Evolutionary conservation across 1,140 invertebrate genomes (phyloP).

Genomic region (Drosophila funebris): DNA sequence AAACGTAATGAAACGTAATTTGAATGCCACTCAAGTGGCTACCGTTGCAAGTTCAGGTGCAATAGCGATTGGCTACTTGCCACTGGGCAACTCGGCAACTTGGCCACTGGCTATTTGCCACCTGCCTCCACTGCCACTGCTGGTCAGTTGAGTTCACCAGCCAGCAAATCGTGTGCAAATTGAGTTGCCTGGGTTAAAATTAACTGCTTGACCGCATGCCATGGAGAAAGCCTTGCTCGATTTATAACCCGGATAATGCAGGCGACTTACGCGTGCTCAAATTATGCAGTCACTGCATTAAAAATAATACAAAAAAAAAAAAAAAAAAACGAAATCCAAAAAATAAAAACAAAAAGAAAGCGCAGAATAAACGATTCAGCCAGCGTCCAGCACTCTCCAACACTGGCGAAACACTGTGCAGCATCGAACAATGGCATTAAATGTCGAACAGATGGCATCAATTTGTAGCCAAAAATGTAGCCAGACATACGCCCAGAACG

Average conservation of each 20-base stretch:
- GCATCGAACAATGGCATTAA: slow-evolving; percentile 50
- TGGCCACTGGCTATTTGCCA: neutral
- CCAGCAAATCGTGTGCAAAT: slow-evolving; percentile 64
- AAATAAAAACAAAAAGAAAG: slow-evolving; percentile 35
- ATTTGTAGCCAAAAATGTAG: slow-evolving; percentile 66
- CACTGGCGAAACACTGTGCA: neutral
- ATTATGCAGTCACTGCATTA: slow-evolving; percentile 79
- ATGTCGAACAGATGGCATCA: slow-evolving; percentile 74
- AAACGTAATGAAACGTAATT: slow-evolving; percentile 78
- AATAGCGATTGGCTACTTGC: slow-evolving; percentile 1
- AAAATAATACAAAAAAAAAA: slow-evolving; percentile 45
- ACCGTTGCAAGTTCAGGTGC: slow-evolving; percentile 11
- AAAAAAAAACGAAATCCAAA: slow-evolving; percentile 3
- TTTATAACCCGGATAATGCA: slow-evolving; percentile 77
- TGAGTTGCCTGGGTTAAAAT: slow-evolving; percentile 63
- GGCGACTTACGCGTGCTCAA: slow-evolving; percentile 74
- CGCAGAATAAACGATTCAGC: neutral
- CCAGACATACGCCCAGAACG: slow-evolving; percentile 7
- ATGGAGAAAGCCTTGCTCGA: slow-evolving; percentile 41
- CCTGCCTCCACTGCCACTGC: neutral
- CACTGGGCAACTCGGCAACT: neutral
- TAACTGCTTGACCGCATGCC: slow-evolving; percentile 65
- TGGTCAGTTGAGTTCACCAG: slow-evolving; percentile 8
- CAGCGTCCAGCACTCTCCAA: neutral
- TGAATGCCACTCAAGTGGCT: slow-evolving; percentile 76